Evolutionary conservation across 2,113 vertebrate genomes (phyloP).

Genomic region (Cathartes aura): DNA sequence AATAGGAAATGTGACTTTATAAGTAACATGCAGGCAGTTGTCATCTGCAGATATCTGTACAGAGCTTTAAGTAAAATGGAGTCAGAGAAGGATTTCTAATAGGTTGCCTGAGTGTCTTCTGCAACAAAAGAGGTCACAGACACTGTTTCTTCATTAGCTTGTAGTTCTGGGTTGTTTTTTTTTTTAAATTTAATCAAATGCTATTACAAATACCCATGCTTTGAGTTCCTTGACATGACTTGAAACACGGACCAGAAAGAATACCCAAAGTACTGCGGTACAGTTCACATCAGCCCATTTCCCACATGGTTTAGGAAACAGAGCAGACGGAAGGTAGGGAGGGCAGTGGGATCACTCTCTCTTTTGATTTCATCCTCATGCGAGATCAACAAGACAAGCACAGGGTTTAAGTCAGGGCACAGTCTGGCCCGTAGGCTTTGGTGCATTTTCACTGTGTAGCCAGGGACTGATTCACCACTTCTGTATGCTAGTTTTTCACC

Average conservation of each 20-base stretch:
- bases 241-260: background rate
- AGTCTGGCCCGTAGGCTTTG: background rate
- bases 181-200: background rate
- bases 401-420: background rate
- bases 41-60: background rate
- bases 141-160: background rate
- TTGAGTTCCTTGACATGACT: background rate
- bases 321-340: background rate
- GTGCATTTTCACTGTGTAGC: background rate
- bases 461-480: conserved; percentile 8
- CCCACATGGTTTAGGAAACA: background rate
- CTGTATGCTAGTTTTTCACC: background rate
- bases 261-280: background rate
- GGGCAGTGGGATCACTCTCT: background rate
- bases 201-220: background rate
- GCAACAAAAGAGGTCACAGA: background rate
- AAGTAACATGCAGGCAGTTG: background rate
- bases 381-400: background rate
- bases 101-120: background rate
- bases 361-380: background rate
- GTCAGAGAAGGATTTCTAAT: background rate
- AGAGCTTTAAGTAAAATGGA: background rate
- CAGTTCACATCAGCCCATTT: background rate
- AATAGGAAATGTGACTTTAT: background rate
- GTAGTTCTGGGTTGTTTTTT: background rate